phyloP scores from a whole-genome alignment of 2,797 vertebrate genomes.

The Gallinago nigripennis region DNA sequence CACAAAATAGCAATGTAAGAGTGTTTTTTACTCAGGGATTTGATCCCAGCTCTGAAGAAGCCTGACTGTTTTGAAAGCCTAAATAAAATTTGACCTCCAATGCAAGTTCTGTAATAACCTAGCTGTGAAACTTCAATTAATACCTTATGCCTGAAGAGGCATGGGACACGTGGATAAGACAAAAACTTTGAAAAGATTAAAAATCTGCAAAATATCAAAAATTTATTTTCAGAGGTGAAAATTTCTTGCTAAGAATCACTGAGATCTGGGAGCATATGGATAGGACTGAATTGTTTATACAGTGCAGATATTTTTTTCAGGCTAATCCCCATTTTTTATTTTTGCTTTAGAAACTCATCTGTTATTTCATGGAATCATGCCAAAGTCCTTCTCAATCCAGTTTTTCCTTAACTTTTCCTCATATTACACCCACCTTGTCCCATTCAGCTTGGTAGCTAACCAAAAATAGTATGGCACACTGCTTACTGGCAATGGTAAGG shows the following conservation, averaged over 20 bases:
- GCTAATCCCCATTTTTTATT: not conserved
- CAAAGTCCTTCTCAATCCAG: not conserved
- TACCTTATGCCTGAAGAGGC: not conserved
- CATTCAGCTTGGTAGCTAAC: conserved; percentile 16
- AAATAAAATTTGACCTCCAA: not conserved
- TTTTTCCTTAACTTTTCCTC: not conserved
- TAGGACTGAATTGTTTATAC: not conserved
- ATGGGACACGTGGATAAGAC: not conserved
- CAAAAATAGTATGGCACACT: not conserved
- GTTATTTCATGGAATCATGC: not conserved
- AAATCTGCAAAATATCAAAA: not conserved
- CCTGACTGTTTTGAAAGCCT: not conserved
- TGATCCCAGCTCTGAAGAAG: not conserved
- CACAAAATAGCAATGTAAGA: not conserved
- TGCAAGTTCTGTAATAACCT: not conserved
- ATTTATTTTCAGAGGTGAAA: not conserved
- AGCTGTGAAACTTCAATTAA: not conserved
- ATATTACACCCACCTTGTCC: not conserved
- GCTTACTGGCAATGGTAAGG: not conserved
- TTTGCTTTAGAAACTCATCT: not conserved
- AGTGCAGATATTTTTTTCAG: not conserved
- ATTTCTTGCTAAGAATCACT: not conserved
- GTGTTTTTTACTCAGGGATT: not conserved
- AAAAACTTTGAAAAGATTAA: not conserved
- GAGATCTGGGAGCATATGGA: not conserved